phyloP scores from a whole-genome alignment of 2,797 vertebrate genomes.

The Parambassis ranga region DNA sequence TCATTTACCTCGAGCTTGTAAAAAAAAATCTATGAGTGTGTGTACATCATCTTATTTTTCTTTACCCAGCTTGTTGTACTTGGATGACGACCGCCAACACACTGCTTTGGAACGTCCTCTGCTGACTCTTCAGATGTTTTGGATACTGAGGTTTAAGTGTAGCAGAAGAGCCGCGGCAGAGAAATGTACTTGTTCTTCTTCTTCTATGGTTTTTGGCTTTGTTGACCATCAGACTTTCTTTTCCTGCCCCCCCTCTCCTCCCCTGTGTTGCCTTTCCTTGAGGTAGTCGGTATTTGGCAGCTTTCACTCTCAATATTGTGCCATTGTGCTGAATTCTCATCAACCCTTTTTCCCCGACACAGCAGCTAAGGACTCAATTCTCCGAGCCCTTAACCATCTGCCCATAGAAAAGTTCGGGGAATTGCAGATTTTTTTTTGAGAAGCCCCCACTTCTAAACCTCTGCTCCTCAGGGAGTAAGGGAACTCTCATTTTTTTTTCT shows the following conservation, averaged over 20 bases:
- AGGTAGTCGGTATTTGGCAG: slow-evolving; percentile 47
- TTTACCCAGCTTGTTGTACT: neutral
- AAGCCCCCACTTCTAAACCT: slow-evolving; percentile 46
- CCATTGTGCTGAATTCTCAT: slow-evolving; percentile 50
- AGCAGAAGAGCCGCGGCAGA: slow-evolving; percentile 28
- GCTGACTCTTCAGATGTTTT: slow-evolving; percentile 15
- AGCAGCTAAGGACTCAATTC: slow-evolving; percentile 36
- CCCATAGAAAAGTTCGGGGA: slow-evolving; percentile 42
- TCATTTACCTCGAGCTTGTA: too few relatives aligned
- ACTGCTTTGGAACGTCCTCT: slow-evolving; percentile 18
- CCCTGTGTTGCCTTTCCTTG: slow-evolving; percentile 14
- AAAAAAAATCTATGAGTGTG: too few relatives aligned
- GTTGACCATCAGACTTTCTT: slow-evolving; percentile 10
- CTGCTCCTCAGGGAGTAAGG: slow-evolving; percentile 12
- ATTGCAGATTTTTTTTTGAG: slow-evolving; percentile 60
- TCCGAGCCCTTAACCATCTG: slow-evolving; percentile 37
- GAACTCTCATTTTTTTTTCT: slow-evolving; percentile 26
- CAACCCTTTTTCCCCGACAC: slow-evolving; percentile 22
- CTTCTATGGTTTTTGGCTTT: slow-evolving; percentile 47
- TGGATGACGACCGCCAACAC: too few relatives aligned
- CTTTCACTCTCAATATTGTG: slow-evolving; percentile 39
- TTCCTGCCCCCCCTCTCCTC: neutral
- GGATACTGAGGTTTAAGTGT: slow-evolving; percentile 33
- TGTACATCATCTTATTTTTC: too few relatives aligned
- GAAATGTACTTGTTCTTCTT: slow-evolving; percentile 38